Percentiles rank a stretch among this genome's conserved stretches.
These are phyloP conservation scores for Myripristis murdjan DNA, from an alignment of 2,797 vertebrate species.

Conservation along the genomic window DNA sequence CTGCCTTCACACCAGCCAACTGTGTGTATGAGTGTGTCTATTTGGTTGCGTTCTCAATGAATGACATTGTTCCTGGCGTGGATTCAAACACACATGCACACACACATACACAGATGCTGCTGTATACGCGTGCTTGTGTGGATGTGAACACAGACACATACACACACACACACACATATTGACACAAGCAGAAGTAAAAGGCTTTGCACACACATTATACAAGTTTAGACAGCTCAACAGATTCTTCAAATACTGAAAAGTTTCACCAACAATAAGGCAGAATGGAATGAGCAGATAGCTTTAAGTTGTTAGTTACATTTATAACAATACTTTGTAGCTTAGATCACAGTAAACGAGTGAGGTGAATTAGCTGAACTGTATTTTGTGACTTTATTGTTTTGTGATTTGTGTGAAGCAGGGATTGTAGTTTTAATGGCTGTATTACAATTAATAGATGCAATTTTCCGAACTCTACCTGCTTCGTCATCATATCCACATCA, in stretches of 20 bases:
- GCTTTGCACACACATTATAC: constrained; percentile 13
- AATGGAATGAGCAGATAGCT: neutral
- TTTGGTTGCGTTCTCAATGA: constrained; percentile 37
- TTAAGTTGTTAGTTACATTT: neutral
- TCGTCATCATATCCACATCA: too few relatives aligned
- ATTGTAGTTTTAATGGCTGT: too few relatives aligned
- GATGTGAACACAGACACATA: neutral
- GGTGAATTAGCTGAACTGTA: too few relatives aligned
- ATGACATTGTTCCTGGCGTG: constrained; percentile 44
- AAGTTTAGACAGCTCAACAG: constrained; percentile 2
- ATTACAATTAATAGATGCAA: too few relatives aligned
- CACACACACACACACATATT: constrained; percentile 2
- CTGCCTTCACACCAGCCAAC: constrained; percentile 17
- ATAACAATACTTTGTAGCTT: too few relatives aligned
- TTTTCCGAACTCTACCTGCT: too few relatives aligned
- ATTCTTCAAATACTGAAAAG: neutral
- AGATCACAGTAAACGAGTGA: too few relatives aligned
- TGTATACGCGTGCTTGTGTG: too few relatives aligned
- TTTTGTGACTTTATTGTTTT: too few relatives aligned
- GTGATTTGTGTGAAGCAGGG: too few relatives aligned
- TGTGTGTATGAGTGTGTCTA: constrained; percentile 3
- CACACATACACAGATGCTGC: neutral
- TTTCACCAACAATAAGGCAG: too few relatives aligned
- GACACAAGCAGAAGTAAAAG: neutral
- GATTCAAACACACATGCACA: constrained; percentile 7